These are phyloP conservation scores for Gymnoscopelus braueri DNA, from an alignment of 2,797 vertebrate genomes.

Conservation along the genomic window DNA sequence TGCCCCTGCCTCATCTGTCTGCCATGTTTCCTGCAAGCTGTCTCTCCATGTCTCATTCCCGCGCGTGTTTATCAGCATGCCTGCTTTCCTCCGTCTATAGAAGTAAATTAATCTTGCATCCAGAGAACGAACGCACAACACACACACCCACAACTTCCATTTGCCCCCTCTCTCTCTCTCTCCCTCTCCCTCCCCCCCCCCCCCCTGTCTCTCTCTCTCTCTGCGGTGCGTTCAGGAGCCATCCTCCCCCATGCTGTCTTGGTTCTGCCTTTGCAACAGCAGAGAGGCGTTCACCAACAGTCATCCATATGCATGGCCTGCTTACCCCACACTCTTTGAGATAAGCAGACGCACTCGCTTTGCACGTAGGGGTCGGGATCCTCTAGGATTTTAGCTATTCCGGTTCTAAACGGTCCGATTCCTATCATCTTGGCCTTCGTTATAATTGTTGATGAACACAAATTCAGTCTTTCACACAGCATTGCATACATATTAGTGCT, in stretches of 20 bases:
- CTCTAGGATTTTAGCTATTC: no score
- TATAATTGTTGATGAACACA: no score
- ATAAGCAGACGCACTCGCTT: constrained; percentile 30
- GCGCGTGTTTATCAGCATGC: constrained; percentile 15
- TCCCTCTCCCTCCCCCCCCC: neutral
- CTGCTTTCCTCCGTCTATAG: constrained; percentile 25
- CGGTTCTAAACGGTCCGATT: no score
- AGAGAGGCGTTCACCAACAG: constrained; percentile 30
- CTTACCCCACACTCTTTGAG: constrained; percentile 45
- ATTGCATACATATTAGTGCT: no score
- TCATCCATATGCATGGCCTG: constrained; percentile 58
- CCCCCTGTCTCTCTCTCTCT: constrained; percentile 13
- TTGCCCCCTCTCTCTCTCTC: neutral
- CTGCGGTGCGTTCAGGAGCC: constrained; percentile 22
- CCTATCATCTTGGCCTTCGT: no score
- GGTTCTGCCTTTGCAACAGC: constrained; percentile 51
- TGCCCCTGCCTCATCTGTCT: no score
- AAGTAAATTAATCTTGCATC: constrained; percentile 30
- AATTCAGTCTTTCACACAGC: no score
- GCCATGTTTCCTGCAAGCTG: constrained; percentile 4
- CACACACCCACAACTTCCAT: constrained; percentile 5
- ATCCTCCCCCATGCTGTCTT: constrained; percentile 29
- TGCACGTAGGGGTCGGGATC: no score
- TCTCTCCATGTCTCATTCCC: constrained; percentile 1
- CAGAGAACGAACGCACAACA: constrained; percentile 12